Percentiles rank a stretch among this genome's conserved stretches.
These are phyloP conservation scores for Rhabditoides inermis DNA, from an alignment of 2,888 invertebrate genomes.

Conservation along the genomic window DNA sequence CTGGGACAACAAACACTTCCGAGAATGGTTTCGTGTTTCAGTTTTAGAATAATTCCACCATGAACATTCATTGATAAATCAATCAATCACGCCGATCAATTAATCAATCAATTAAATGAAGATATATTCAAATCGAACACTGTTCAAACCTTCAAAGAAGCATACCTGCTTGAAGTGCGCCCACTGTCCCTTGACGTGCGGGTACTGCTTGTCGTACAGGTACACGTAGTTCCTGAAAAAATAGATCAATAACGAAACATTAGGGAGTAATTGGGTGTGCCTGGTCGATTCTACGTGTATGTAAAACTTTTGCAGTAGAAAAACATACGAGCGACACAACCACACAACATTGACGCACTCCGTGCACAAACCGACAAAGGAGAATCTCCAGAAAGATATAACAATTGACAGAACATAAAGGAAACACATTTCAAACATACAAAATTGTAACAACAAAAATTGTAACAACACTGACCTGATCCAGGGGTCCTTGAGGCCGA, in stretches of 20 bases:
- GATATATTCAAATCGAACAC: background rate
- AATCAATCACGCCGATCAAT: too few relatives aligned
- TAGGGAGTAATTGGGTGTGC: too few relatives aligned
- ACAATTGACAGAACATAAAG: too few relatives aligned
- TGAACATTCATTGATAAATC: background rate
- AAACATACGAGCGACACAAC: too few relatives aligned
- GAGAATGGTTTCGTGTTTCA: background rate
- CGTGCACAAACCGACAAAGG: too few relatives aligned
- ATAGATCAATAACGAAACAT: too few relatives aligned
- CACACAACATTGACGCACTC: too few relatives aligned
- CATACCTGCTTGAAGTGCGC: constrained; percentile 35
- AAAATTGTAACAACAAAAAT: background rate
- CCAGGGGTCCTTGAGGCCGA: constrained; percentile 50
- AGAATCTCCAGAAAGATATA: too few relatives aligned
- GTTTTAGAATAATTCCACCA: background rate
- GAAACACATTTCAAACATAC: too few relatives aligned
- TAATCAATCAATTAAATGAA: background rate
- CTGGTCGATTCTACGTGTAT: too few relatives aligned
- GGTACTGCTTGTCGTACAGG: constrained; percentile 35
- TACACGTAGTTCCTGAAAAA: constrained; percentile 41
- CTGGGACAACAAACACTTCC: too few relatives aligned
- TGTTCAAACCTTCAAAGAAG: background rate
- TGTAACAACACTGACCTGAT: constrained; percentile 37
- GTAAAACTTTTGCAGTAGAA: too few relatives aligned
- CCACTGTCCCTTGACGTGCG: constrained; percentile 36